Evolutionary conservation across 2,113 vertebrate genomes (phyloP).

Genomic region (Crocuta crocuta): DNA sequence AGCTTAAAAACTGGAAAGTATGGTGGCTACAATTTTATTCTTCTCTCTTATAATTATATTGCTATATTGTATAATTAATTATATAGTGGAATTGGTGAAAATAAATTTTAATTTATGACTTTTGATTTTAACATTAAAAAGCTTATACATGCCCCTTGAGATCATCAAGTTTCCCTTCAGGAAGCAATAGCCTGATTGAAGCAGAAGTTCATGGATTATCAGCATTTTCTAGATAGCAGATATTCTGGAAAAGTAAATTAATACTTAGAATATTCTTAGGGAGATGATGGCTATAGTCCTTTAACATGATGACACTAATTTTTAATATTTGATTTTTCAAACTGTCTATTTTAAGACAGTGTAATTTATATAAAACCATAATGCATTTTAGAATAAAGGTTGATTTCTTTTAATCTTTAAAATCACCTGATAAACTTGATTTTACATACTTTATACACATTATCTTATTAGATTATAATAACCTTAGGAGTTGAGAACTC

Average conservation of each 20-base stretch:
- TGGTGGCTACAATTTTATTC: background rate
- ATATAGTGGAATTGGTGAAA: background rate
- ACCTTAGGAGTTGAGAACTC: background rate
- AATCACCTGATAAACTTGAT: background rate
- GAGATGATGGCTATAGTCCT: background rate
- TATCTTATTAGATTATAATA: background rate
- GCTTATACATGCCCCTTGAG: background rate
- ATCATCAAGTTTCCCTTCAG: background rate
- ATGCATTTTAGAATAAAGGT: background rate
- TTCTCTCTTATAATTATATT: background rate
- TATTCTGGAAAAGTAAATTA: background rate
- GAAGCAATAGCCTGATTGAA: background rate
- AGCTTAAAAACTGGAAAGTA: background rate
- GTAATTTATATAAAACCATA: background rate
- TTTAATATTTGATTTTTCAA: background rate
- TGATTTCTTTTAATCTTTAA: background rate
- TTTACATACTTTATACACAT: background rate
- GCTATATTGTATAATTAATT: background rate
- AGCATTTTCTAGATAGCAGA: background rate
- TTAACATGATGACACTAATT: background rate
- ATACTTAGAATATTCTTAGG: background rate
- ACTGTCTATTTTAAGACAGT: background rate
- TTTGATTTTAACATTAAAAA: slow-evolving; percentile 12
- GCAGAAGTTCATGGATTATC: background rate
- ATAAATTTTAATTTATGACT: background rate